phyloP scores from a whole-genome alignment of 2,888 invertebrate species.

The Cheilosia variabilis region DNA sequence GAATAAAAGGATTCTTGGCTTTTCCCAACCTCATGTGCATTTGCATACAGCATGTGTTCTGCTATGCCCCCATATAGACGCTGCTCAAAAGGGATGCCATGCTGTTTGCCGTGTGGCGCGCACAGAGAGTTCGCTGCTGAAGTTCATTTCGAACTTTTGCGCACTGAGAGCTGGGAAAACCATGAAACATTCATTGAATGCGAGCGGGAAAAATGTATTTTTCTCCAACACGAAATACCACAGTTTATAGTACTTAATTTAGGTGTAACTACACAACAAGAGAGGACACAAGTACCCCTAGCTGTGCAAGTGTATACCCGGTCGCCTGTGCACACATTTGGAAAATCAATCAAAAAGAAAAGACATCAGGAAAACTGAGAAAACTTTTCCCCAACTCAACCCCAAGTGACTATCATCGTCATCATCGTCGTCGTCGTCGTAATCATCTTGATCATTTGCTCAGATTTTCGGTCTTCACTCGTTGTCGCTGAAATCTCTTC shows the following conservation, averaged over 20 bases:
- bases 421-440: slow-evolving; percentile 1
- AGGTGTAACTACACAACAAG: slow-evolving; percentile 66
- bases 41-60: slow-evolving; percentile 72
- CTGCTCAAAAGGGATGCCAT: slow-evolving; percentile 51
- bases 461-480: slow-evolving; percentile 51
- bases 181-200: slow-evolving; percentile 50
- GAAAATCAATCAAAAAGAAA: slow-evolving; percentile 70
- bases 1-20: slow-evolving; percentile 47
- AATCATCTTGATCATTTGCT: slow-evolving; percentile 43
- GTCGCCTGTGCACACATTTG: slow-evolving; percentile 49
- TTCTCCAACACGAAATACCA: slow-evolving; percentile 47
- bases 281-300: slow-evolving; percentile 38
- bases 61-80: slow-evolving; percentile 42
- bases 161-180: slow-evolving; percentile 51
- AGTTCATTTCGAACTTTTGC: slow-evolving; percentile 62
- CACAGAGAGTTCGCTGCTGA: slow-evolving; percentile 46
- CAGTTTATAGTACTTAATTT: slow-evolving; percentile 69
- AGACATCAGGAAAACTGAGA: slow-evolving; percentile 33
- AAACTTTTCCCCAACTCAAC: slow-evolving; percentile 64
- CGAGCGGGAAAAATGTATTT: slow-evolving; percentile 71
- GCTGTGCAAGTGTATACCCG: slow-evolving; percentile 12
- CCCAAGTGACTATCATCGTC: slow-evolving; percentile 42
- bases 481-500: slow-evolving; percentile 69
- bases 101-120: slow-evolving; percentile 49
- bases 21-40: slow-evolving; percentile 53